Evolutionary conservation across 2,888 invertebrate species (phyloP).

Genomic region (Callinectes sapidus): DNA sequence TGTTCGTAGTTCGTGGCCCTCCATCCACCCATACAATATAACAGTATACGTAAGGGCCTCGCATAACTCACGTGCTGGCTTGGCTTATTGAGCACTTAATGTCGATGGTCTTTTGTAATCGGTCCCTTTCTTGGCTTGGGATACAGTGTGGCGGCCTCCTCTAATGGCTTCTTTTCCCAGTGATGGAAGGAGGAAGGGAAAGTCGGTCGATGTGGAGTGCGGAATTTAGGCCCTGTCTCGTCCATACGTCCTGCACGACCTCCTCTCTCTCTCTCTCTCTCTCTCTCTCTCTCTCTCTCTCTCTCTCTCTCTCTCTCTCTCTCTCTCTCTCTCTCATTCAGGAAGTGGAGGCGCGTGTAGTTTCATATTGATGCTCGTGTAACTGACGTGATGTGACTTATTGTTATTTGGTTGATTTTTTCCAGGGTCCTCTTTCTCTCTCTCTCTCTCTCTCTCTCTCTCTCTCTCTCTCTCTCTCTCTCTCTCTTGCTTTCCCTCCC

Average conservation of each 20-base stretch:
- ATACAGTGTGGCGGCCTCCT: background rate
- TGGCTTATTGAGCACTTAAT: background rate
- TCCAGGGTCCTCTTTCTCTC: too few relatives aligned
- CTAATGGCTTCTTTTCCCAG: background rate
- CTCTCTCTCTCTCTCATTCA: too few relatives aligned
- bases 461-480: slow-evolving; percentile 1
- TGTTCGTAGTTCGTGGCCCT: background rate
- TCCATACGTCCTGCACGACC: background rate
- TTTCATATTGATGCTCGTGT: too few relatives aligned
- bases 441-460: background rate
- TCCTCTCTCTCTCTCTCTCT: background rate
- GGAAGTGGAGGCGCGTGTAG: too few relatives aligned
- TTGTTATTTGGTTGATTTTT: too few relatives aligned
- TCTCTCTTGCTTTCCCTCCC: background rate
- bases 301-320: background rate
- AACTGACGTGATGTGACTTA: too few relatives aligned
- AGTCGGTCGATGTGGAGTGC: background rate
- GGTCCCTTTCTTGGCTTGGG: background rate
- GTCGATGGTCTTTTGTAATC: background rate
- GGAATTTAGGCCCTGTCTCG: background rate
- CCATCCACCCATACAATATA: background rate
- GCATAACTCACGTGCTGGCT: background rate
- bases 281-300: slow-evolving; percentile 1
- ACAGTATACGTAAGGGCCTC: background rate
- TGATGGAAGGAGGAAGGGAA: background rate